phyloP scores from a whole-genome alignment of 1,140 invertebrate genomes.

The Bombus soroeensis region DNA sequence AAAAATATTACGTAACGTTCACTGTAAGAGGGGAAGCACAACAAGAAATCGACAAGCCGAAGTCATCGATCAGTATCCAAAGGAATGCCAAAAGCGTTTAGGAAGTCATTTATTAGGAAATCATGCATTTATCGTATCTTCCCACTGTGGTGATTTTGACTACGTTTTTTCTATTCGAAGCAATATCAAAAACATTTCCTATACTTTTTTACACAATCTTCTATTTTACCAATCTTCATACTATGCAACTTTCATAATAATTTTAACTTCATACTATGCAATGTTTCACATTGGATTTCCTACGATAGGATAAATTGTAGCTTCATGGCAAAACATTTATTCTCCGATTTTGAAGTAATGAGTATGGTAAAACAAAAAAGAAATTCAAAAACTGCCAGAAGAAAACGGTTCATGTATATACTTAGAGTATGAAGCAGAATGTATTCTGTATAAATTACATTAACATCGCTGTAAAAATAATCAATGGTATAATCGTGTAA shows the following conservation, averaged over 20 bases:
- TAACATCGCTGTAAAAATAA: slow-evolving; percentile 24
- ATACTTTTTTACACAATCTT: slow-evolving; percentile 32
- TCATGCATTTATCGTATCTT: background rate
- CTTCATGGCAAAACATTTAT: background rate
- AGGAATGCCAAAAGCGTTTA: slow-evolving; percentile 77
- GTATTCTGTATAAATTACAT: slow-evolving; percentile 20
- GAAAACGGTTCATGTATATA: slow-evolving; percentile 12
- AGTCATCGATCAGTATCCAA: slow-evolving; percentile 68
- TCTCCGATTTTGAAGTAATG: background rate
- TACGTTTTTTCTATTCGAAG: background rate
- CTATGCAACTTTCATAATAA: background rate
- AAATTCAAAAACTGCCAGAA: slow-evolving; percentile 47
- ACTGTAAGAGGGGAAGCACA: slow-evolving; percentile 88
- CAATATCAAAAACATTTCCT: background rate
- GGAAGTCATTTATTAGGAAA: slow-evolving; percentile 60
- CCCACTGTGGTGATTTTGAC: background rate
- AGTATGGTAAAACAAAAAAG: background rate
- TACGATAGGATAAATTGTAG: background rate
- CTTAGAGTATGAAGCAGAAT: background rate
- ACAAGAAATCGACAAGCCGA: slow-evolving; percentile 64
- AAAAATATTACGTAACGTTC: slow-evolving; percentile 94
- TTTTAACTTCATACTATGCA: too few relatives aligned
- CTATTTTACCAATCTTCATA: background rate
- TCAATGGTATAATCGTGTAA: background rate
- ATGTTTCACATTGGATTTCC: background rate